Conservation (phyloP, 2,888 invertebrate genomes). For the Octonoba sinensis region DNA sequence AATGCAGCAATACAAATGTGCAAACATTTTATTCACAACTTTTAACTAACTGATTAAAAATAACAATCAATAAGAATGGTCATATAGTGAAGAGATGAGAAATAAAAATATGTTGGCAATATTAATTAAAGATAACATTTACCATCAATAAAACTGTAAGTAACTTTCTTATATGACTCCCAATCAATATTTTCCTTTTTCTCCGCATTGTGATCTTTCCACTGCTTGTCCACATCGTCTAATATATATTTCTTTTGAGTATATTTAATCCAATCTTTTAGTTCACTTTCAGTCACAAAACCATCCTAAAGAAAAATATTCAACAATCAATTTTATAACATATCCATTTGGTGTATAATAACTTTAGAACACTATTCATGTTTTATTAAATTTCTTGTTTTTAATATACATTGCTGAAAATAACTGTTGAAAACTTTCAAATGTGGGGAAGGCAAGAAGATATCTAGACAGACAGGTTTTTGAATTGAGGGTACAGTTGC, state of each 20-base stretch:
- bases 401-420: not conserved
- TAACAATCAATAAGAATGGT: too few species aligned
- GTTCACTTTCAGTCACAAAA: conserved; percentile 85
- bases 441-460: too few species aligned
- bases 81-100: too few species aligned
- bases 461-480: too few species aligned
- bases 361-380: too few species aligned
- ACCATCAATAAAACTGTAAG: conserved; percentile 89
- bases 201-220: conserved; percentile 89
- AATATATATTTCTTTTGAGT: conserved; percentile 92
- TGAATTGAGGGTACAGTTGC: too few species aligned
- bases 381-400: not conserved
- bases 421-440: too few species aligned
- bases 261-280: conserved; percentile 95
- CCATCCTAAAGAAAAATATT: conserved; percentile 76
- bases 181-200: conserved; percentile 83
- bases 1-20: too few species aligned
- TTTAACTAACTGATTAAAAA: too few species aligned
- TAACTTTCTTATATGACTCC: conserved; percentile 83
- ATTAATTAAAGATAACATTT: not conserved
- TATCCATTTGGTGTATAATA: not conserved
- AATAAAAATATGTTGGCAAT: too few species aligned
- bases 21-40: too few species aligned
- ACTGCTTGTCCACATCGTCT: conserved; percentile 92
- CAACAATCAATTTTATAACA: not conserved